Conservation (phyloP, 1,140 invertebrate genomes). For the Brachionus manjavacas region DNA sequence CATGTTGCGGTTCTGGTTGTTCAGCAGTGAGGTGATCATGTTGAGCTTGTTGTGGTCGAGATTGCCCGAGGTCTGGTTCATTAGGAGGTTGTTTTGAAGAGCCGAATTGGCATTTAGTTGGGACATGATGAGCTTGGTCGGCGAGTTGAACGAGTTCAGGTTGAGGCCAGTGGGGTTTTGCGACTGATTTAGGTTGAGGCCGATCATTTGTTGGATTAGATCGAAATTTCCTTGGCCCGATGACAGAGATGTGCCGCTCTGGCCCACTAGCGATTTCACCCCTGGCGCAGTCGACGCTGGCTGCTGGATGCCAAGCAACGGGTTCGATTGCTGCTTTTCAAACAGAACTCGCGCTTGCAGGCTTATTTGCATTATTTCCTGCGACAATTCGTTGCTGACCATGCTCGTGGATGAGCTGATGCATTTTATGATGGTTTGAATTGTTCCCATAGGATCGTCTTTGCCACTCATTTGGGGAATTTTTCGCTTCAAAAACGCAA, state of each 20-base stretch:
- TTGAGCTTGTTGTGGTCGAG: constrained; percentile 4
- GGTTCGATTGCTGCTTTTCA: constrained; percentile 47
- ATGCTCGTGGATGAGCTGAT: constrained; percentile 40
- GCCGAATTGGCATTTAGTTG: constrained; percentile 5
- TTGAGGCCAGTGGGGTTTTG: not conserved
- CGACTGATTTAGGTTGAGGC: not conserved
- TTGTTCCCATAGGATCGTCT: constrained; percentile 37
- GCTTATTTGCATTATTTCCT: constrained; percentile 28
- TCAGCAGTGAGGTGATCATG: not conserved
- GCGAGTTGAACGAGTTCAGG: constrained; percentile 26
- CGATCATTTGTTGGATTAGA: not conserved
- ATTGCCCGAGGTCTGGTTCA: not conserved
- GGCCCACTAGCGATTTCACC: not conserved
- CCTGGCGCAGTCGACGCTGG: not conserved
- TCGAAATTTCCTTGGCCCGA: not conserved
- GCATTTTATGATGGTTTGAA: constrained; percentile 41
- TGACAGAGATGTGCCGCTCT: not conserved
- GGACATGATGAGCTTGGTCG: not conserved
- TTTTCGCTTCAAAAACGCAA: constrained; percentile 60
- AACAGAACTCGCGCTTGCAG: constrained; percentile 46
- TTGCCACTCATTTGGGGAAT: constrained; percentile 32
- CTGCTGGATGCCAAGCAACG: constrained; percentile 42
- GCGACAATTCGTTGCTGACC: constrained; percentile 45
- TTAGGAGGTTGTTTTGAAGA: not conserved
- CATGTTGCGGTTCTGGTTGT: not conserved